phyloP scores from a whole-genome alignment of 2,797 vertebrate genomes.

The Catostomus latipinnis region DNA sequence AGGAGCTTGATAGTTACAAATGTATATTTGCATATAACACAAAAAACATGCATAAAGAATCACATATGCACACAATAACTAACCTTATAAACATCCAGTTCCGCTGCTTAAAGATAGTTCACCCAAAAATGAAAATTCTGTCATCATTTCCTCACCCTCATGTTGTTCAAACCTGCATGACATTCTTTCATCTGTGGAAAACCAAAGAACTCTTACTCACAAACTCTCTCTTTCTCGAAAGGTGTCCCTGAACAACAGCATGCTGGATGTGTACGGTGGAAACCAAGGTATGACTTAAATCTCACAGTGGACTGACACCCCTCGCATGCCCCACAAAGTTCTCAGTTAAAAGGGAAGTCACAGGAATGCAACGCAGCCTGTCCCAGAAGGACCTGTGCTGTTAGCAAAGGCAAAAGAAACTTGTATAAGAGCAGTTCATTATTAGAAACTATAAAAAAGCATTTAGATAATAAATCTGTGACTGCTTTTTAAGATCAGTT shows the following conservation, averaged over 20 bases:
- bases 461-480: background rate
- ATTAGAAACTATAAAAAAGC: background rate
- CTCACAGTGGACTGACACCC: constrained; percentile 86
- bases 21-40: background rate
- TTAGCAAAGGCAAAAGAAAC: constrained; percentile 30
- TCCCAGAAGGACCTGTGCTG: constrained; percentile 17
- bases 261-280: constrained; percentile 92
- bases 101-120: background rate
- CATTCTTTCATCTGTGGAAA: too few relatives aligned
- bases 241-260: constrained; percentile 84
- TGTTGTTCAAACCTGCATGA: too few relatives aligned
- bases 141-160: too few relatives aligned
- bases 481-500: background rate
- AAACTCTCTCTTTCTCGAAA: constrained; percentile 56
- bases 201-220: too few relatives aligned
- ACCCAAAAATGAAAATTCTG: too few relatives aligned
- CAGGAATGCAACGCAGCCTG: constrained; percentile 78
- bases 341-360: constrained; percentile 91
- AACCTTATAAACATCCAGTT: background rate
- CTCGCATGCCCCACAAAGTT: constrained; percentile 86
- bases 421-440: background rate
- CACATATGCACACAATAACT: background rate
- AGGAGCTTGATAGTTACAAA: too few relatives aligned
- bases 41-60: background rate
- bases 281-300: constrained; percentile 86